These are phyloP conservation scores for Oppia nitens DNA, from an alignment of 1,140 invertebrate genomes.

Conservation along the genomic window DNA sequence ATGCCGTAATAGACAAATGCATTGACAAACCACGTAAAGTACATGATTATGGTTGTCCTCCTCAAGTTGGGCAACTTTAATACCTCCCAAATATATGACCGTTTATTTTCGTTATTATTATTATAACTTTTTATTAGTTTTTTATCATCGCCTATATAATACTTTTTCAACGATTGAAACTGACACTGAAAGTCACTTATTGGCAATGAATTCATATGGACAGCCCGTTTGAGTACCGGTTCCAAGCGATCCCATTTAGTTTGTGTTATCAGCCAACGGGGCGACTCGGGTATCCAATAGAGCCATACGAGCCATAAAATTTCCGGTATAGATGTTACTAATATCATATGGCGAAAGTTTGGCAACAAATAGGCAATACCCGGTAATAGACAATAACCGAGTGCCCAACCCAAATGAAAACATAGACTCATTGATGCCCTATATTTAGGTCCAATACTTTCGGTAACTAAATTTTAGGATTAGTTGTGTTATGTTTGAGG, in stretches of 20 bases:
- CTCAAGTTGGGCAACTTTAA: constrained; percentile 13
- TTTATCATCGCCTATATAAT: neutral
- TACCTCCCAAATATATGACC: constrained; percentile 18
- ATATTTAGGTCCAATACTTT: constrained; percentile 59
- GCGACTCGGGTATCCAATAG: constrained; percentile 2
- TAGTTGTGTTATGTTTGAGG: neutral
- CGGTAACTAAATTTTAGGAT: constrained; percentile 39
- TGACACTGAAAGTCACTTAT: neutral
- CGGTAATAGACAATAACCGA: constrained; percentile 52
- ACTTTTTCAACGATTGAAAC: neutral
- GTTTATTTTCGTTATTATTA: no score
- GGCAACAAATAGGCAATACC: constrained; percentile 49
- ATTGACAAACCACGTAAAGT: constrained; percentile 42
- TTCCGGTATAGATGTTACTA: constrained; percentile 43
- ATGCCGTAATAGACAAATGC: constrained; percentile 62
- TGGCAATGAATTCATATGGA: neutral
- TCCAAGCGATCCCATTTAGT: neutral
- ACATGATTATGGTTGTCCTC: constrained; percentile 18
- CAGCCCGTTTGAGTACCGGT: neutral
- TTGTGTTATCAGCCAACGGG: constrained; percentile 9
- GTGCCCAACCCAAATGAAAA: constrained; percentile 57
- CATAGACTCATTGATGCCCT: constrained; percentile 54
- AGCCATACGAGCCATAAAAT: neutral
- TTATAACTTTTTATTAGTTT: no score
- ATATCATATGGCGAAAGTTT: constrained; percentile 54